These are phyloP conservation scores for Azemiops feae DNA, from an alignment of 2,113 vertebrate genomes.

Conservation along the genomic window DNA sequence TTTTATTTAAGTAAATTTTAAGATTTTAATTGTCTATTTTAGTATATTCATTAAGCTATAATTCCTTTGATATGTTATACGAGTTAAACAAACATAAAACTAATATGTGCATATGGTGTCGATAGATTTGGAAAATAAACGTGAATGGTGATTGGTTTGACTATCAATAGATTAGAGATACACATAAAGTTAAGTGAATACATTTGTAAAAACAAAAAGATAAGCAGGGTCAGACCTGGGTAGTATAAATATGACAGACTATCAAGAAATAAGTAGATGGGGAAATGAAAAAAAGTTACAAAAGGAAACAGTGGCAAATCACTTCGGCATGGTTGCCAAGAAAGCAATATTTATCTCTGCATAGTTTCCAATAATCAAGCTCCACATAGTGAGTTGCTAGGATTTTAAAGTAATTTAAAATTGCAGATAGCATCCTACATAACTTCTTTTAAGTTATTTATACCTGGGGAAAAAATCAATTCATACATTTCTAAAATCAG, in stretches of 20 bases:
- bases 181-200: constrained; percentile 31
- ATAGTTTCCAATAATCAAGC: neutral
- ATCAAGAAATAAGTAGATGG: neutral
- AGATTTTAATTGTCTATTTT: neutral
- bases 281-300: neutral
- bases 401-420: constrained; percentile 12
- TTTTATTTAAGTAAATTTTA: neutral
- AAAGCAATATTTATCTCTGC: neutral
- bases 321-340: neutral
- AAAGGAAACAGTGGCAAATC: neutral
- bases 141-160: constrained; percentile 39
- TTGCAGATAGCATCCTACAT: neutral
- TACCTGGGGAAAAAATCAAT: constrained; percentile 29
- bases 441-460: constrained; percentile 32
- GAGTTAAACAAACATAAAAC: neutral
- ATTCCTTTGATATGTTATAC: neutral
- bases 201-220: constrained; percentile 17
- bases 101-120: neutral
- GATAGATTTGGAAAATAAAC: neutral
- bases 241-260: neutral
- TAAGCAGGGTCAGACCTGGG: neutral
- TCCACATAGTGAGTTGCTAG: neutral
- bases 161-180: constrained; percentile 38
- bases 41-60: neutral
- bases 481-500: constrained; percentile 8